Base-by-base conservation (phyloP, 2,888 invertebrate genomes). In the Apotomis turbidana region DNA sequence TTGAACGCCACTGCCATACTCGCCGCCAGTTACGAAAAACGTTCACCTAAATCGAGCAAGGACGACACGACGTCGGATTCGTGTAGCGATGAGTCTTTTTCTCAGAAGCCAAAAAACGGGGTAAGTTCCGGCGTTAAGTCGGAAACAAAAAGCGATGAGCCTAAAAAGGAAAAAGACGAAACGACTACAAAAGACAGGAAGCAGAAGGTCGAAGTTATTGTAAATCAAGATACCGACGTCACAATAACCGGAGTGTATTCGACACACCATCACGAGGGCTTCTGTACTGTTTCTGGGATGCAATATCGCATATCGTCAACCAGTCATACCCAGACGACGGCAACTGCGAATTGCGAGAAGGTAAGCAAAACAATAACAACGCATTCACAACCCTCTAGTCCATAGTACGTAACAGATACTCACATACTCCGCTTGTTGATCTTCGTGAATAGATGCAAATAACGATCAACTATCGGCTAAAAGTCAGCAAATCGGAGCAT, bases 1-100 rank as follows among this genome's bases (percentile, higher is more conserved):
- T 91, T 98, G 46, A 98, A 98, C 87, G 98, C 98, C 12, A 96
- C 97, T 51, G 98, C 98, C 27, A 98, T 98, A 81, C 94, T 98
- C 77, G 97, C 97, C 0, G 98, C 98, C 27, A 97, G 97, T 77
- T 98, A 98, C 81, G 97, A 97, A 85, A 97, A 96, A 83, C 93
- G 94, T 66, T 94, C 94, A 52, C 94, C 94, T 0, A 94, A 94
- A 79, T 94, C 94, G 54, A 94, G 88, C 74, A 94, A 94, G 78
- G 94, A 94, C 70, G 94, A 94, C 70, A 94, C 95, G 62, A 94
- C 94, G 55, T 95, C 94, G n/a, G 92, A 94, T 84, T 91, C 94
- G 60, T 91, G 94, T 76, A 94, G 94, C 77, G 93, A 94, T 74
- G 93, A 94, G 78, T 90, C 92, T 81, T 90, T 90, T 85, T 87